phyloP scores from a whole-genome alignment of 1,140 invertebrate species.

The Drosophila nebulosa region DNA sequence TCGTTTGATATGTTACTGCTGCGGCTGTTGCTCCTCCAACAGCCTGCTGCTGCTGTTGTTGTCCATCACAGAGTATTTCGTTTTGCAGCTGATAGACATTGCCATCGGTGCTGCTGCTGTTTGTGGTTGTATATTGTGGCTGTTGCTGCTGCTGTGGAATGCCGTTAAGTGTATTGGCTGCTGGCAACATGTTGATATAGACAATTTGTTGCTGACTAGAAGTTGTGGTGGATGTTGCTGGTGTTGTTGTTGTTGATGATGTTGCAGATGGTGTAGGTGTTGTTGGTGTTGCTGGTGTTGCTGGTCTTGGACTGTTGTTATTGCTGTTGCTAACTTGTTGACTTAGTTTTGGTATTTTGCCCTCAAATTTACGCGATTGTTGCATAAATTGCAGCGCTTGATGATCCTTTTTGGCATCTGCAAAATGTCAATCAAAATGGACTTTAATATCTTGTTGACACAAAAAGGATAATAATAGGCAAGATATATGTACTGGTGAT shows the following conservation, averaged over 20 bases:
- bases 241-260: conserved; percentile 73
- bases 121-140: conserved; percentile 38
- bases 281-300: conserved; percentile 13
- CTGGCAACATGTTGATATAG: conserved; percentile 73
- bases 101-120: conserved; percentile 65
- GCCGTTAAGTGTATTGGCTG: conserved; percentile 73
- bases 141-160: conserved; percentile 66
- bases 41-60: conserved; percentile 40
- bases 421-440: conserved; percentile 44
- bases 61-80: conserved; percentile 76
- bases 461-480: background rate
- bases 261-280: conserved; percentile 14
- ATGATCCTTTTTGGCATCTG: conserved; percentile 72
- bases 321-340: conserved; percentile 71
- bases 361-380: conserved; percentile 74
- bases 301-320: conserved; percentile 7
- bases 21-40: conserved; percentile 54
- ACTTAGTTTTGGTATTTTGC: conserved; percentile 79
- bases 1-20: conserved; percentile 26
- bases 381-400: conserved; percentile 71
- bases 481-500: conserved; percentile 14
- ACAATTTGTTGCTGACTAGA: conserved; percentile 64
- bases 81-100: conserved; percentile 74
- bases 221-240: conserved; percentile 78
- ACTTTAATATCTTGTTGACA: conserved; percentile 33